A percentile compares a stretch with the other conserved stretches of the same genome.
Evolutionary conservation across 1,140 invertebrate species (phyloP).

Genomic region (Scaptomyza montana): DNA sequence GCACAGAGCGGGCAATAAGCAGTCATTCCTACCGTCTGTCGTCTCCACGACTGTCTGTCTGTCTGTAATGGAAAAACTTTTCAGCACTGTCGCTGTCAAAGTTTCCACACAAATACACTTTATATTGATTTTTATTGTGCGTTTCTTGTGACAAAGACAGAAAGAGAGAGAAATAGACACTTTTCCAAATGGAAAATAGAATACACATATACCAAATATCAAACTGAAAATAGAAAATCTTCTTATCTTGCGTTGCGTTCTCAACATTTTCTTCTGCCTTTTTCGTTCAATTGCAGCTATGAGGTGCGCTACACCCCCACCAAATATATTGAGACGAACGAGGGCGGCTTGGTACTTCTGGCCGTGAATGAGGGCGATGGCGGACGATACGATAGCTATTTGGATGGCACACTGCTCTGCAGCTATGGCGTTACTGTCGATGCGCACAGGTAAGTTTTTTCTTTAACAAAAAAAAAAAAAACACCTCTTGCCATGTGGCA

Average conservation of each 20-base stretch:
- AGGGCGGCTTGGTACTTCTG: constrained; percentile 89
- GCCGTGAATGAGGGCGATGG: constrained; percentile 88
- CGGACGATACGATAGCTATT: constrained; percentile 89
- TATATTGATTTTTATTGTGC: constrained; percentile 82
- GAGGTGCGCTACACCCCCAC: constrained; percentile 86
- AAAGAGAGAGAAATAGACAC: too few species aligned
- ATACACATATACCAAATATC: not conserved
- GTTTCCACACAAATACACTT: constrained; percentile 48
- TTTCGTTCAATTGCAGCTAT: constrained; percentile 57
- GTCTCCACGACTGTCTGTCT: constrained; percentile 5
- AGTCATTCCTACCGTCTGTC: constrained; percentile 1
- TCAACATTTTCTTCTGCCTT: constrained; percentile 11
- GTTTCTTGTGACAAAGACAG: constrained; percentile 56
- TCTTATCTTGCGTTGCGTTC: constrained; percentile 38
- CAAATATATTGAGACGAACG: constrained; percentile 89
- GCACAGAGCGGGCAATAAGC: constrained; percentile 6
- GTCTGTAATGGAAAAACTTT: constrained; percentile 81
- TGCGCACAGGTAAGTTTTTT: constrained; percentile 85
- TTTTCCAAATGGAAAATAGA: constrained; percentile 12
- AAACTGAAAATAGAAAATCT: constrained; percentile 67
- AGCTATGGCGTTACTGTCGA: constrained; percentile 90
- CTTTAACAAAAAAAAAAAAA: not conserved
- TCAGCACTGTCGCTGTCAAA: constrained; percentile 57
- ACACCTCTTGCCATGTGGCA: constrained; percentile 9
- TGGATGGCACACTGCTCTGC: constrained; percentile 87